These are phyloP conservation scores for Gyrodactylus bullatarudis DNA, from an alignment of 1,140 invertebrate genomes.

Conservation along the genomic window DNA sequence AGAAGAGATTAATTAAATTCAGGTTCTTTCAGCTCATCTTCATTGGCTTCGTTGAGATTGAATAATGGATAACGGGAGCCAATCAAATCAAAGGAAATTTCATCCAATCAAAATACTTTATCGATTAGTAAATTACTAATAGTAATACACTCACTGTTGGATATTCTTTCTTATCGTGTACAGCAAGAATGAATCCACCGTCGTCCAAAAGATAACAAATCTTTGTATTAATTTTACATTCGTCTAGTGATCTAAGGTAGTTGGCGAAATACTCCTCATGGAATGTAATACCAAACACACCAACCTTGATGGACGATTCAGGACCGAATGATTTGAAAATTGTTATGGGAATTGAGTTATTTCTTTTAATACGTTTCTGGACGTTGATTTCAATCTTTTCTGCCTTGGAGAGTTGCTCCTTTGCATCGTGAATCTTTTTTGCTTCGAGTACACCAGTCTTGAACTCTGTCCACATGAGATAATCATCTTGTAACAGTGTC, in stretches of 20 bases:
- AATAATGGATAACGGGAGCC: no score
- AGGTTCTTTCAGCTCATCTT: no score
- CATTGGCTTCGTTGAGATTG: no score
- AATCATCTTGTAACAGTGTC: background rate
- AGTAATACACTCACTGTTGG: background rate
- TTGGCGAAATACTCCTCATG: background rate
- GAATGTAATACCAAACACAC: background rate
- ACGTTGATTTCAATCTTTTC: background rate
- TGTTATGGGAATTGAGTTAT: background rate
- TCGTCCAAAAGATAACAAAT: background rate
- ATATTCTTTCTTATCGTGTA: background rate
- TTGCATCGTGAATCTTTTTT: background rate
- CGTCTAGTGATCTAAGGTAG: background rate
- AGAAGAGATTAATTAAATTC: no score
- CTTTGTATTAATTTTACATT: background rate
- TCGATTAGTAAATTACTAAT: no score
- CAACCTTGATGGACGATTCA: background rate
- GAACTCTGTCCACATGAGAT: background rate
- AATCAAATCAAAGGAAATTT: no score
- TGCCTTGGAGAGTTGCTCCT: background rate
- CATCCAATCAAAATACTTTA: no score
- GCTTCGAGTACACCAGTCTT: background rate
- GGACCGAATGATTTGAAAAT: background rate
- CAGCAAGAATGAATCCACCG: background rate
- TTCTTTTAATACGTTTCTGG: background rate